A percentile compares a stretch with the other conserved stretches of the same genome.
phyloP scores from a whole-genome alignment of 37 sponge, comb jelly and placozoan genomes.

The Amphimedon queenslandica region DNA sequence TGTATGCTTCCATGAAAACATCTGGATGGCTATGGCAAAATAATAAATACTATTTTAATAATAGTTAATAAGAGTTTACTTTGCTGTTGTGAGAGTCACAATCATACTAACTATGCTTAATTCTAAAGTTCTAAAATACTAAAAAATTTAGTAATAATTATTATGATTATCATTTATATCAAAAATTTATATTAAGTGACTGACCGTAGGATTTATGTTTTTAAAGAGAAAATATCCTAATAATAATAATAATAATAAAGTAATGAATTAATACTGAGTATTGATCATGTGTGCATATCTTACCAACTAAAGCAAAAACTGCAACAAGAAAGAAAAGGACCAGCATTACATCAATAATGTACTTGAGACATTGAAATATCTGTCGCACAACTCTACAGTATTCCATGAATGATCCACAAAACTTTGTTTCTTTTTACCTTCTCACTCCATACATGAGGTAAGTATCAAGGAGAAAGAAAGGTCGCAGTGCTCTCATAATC shows the following conservation, averaged over 20 bases:
- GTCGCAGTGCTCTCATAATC: conserved; percentile 62
- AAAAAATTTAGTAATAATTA: no score
- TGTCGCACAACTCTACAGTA: conserved; percentile 65
- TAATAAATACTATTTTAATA: no score
- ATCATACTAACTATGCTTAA: conserved; percentile 70
- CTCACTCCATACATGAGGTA: conserved; percentile 63
- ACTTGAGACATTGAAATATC: conserved; percentile 47
- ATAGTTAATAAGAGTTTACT: no score
- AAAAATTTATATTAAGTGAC: conserved; percentile 4
- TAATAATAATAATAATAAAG: not conserved
- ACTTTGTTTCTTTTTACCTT: conserved; percentile 37
- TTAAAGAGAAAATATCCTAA: conserved; percentile 55
- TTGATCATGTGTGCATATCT: not conserved
- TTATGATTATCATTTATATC: not conserved
- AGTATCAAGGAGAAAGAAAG: conserved; percentile 70
- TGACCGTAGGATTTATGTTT: conserved; percentile 25
- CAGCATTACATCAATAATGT: conserved; percentile 71
- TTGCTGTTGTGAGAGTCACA: conserved; percentile 73
- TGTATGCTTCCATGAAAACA: conserved; percentile 84
- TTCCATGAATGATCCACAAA: no score
- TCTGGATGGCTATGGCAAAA: conserved; percentile 80
- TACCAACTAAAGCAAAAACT: conserved; percentile 6
- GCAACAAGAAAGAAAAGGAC: conserved; percentile 57
- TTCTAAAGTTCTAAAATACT: conserved; percentile 60
- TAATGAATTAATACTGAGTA: no score